Conservation (phyloP, 2,797 vertebrate genomes). For the Rhinoraja longicauda region DNA sequence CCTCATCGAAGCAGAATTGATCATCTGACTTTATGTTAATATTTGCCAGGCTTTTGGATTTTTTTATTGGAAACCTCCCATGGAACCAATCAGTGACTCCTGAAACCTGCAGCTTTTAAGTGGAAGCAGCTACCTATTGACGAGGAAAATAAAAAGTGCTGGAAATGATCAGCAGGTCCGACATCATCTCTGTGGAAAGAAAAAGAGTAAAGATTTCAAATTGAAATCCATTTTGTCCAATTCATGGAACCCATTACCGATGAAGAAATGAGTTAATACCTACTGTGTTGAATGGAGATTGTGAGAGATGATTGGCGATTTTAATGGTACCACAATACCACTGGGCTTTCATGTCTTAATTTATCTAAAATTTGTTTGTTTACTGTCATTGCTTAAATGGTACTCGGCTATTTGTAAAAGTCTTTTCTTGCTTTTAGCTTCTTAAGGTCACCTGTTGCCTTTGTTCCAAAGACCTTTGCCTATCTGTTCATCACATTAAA, state of each 20-base stretch:
- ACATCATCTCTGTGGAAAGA: too few species aligned
- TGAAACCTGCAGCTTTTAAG: background rate
- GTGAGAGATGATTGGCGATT: background rate
- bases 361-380: background rate
- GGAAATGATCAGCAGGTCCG: too few species aligned
- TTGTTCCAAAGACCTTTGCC: constrained; percentile 4
- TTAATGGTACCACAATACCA: background rate
- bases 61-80: too few species aligned
- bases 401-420: background rate
- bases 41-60: background rate
- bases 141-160: too few species aligned
- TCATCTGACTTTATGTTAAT: background rate
- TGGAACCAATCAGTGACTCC: background rate
- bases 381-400: background rate
- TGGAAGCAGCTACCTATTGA: background rate
- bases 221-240: too few species aligned
- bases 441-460: background rate
- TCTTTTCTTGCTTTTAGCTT: background rate
- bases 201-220: too few species aligned
- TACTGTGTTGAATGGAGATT: background rate
- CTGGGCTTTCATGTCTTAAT: background rate
- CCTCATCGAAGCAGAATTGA: background rate
- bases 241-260: background rate
- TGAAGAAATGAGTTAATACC: background rate
- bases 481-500: constrained; percentile 5